Conservation (phyloP, 2,797 vertebrate species). For the Botia kubotai region DNA sequence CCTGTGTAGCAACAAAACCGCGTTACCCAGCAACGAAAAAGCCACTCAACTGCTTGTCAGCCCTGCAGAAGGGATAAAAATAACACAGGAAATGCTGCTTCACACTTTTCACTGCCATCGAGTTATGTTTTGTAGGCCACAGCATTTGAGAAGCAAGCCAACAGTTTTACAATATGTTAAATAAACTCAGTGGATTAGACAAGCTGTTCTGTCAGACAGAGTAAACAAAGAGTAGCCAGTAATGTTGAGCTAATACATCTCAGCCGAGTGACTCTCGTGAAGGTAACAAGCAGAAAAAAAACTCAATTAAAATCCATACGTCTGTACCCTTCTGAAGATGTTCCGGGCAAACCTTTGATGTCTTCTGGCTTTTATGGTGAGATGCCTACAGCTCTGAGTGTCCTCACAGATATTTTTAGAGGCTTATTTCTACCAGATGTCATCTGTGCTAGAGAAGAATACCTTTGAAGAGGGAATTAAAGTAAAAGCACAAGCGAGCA, state of each 20-base stretch:
- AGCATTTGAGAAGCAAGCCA: neutral
- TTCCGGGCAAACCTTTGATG: conserved; percentile 46
- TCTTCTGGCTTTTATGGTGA: conserved; percentile 28
- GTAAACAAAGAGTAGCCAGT: conserved; percentile 17
- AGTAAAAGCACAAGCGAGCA: conserved; percentile 30
- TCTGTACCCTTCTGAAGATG: conserved; percentile 20
- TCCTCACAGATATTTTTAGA: conserved; percentile 47
- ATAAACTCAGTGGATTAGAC: neutral
- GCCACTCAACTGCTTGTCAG: conserved; percentile 38
- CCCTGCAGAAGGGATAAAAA: conserved; percentile 37
- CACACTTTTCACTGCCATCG: conserved; percentile 15
- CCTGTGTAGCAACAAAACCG: conserved; percentile 57
- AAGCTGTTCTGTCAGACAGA: neutral
- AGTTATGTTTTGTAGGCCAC: neutral
- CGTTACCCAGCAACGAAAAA: conserved; percentile 54
- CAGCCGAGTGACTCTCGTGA: conserved; percentile 9
- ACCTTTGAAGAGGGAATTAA: conserved; percentile 55
- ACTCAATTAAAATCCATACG: conserved; percentile 36
- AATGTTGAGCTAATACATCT: conserved; percentile 29
- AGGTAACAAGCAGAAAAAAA: conserved; percentile 26
- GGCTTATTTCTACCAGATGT: conserved; percentile 43
- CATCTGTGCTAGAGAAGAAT: conserved; percentile 41
- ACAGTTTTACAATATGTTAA: neutral
- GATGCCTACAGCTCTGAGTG: conserved; percentile 32
- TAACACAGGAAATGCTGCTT: conserved; percentile 32